A percentile compares a stretch with the other conserved stretches of the same genome.
Evolutionary conservation across 2,113 vertebrate species (phyloP).

Genomic region (Hylia prasina): DNA sequence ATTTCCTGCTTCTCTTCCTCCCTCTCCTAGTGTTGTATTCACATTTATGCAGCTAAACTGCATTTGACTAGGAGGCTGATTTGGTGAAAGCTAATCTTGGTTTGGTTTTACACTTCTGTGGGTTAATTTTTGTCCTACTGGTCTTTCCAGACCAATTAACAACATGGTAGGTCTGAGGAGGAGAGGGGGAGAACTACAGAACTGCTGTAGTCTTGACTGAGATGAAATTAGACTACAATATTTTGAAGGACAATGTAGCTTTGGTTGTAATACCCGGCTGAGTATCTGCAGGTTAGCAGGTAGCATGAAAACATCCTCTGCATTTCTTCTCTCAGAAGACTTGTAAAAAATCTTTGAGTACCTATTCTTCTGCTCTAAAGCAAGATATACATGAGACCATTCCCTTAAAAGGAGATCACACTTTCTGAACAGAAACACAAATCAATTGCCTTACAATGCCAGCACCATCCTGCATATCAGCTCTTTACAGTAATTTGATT

Average conservation of each 20-base stretch:
- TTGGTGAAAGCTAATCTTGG: not conserved
- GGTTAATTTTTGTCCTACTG: not conserved
- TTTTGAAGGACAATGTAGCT: not conserved
- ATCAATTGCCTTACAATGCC: not conserved
- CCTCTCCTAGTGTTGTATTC: not conserved
- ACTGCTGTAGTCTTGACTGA: not conserved
- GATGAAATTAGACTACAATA: not conserved
- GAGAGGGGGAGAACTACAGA: not conserved
- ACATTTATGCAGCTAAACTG: not conserved
- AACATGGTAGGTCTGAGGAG: not conserved
- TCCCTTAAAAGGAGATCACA: not conserved
- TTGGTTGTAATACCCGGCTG: rapidly evolving
- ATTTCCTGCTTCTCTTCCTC: not conserved
- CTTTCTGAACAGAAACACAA: not conserved
- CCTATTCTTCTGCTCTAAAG: not conserved
- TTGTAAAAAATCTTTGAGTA: not conserved
- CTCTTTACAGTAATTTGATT: not conserved
- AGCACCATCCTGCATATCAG: not conserved
- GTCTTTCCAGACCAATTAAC: not conserved
- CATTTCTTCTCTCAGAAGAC: not conserved
- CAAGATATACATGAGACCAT: not conserved
- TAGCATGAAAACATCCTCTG: not conserved
- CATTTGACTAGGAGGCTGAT: not conserved
- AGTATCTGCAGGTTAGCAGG: not conserved
- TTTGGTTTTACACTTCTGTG: not conserved